These are phyloP conservation scores for Hoplodrina ambigua DNA, from an alignment of 2,888 invertebrate genomes.

Conservation along the genomic window DNA sequence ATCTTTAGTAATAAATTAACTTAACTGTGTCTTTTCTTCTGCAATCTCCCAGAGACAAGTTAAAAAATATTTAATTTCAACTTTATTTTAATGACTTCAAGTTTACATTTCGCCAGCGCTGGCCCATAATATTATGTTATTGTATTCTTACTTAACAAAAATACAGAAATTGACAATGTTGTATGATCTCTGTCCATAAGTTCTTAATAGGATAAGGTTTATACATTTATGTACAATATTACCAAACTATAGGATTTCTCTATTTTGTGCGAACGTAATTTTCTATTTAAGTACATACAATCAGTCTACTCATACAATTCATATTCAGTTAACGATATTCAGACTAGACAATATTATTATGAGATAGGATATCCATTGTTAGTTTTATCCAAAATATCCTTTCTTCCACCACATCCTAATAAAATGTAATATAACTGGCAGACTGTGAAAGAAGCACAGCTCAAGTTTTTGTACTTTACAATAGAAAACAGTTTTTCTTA, in stretches of 20 bases:
- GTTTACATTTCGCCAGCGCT: too few relatives aligned
- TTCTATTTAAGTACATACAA: conserved; percentile 39
- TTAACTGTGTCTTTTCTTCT: too few relatives aligned
- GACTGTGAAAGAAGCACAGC: conserved; percentile 3
- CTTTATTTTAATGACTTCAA: too few relatives aligned
- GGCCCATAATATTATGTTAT: not conserved
- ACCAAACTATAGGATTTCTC: conserved; percentile 15
- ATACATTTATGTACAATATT: conserved; percentile 14
- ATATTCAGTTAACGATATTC: conserved; percentile 18
- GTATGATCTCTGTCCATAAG: not conserved
- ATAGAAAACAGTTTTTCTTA: not conserved
- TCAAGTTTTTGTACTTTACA: conserved; percentile 13
- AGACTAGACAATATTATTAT: conserved; percentile 39
- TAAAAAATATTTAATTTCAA: too few relatives aligned
- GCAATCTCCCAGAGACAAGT: too few relatives aligned
- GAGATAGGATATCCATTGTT: not conserved
- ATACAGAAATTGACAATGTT: conserved; percentile 6
- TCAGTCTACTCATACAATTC: conserved; percentile 41
- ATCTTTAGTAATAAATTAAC: too few relatives aligned
- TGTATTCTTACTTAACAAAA: not conserved
- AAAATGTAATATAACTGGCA: conserved; percentile 8
- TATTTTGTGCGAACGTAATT: conserved; percentile 22
- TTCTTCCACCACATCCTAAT: not conserved
- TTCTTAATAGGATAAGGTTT: conserved; percentile 5
- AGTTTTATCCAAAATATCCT: conserved; percentile 2